Percentiles rank a stretch among this genome's conserved stretches.
Evolutionary conservation across 2,797 vertebrate species (phyloP).

Genomic region (Mus caroli): DNA sequence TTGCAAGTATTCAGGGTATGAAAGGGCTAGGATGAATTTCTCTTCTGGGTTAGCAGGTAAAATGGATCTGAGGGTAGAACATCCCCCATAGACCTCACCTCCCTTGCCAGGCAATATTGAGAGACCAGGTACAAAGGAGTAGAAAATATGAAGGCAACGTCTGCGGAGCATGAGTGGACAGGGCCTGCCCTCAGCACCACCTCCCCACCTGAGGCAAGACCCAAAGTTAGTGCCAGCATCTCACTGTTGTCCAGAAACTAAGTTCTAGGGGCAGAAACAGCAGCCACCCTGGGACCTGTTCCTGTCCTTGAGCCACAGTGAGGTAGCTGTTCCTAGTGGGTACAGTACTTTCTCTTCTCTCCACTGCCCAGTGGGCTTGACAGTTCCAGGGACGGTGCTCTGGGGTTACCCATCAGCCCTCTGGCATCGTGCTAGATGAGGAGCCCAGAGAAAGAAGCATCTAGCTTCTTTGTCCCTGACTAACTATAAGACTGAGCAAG

Average conservation of each 20-base stretch:
- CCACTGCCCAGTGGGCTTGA: neutral
- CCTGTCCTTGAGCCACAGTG: neutral
- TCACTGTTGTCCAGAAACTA: constrained; percentile 86
- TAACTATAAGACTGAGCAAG: neutral
- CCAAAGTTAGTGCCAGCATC: constrained; percentile 91
- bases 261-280: neutral
- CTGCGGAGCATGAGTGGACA: neutral
- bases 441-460: neutral
- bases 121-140: neutral
- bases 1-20: neutral
- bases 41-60: constrained; percentile 29
- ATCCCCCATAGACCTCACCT: neutral
- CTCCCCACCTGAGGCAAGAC: constrained; percentile 89
- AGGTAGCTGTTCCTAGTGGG: neutral
- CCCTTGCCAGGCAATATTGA: neutral
- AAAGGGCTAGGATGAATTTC: neutral
- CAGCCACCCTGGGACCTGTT: neutral
- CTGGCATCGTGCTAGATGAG: neutral
- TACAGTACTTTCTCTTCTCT: neutral
- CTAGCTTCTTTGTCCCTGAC: neutral
- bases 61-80: neutral
- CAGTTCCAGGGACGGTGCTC: neutral
- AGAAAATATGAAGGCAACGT: constrained; percentile 89
- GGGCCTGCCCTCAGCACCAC: neutral
- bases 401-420: neutral